A percentile compares a stretch with the other conserved stretches of the same genome.
Conservation (phyloP, 1,140 invertebrate genomes). For the Cotesia typhae region DNA sequence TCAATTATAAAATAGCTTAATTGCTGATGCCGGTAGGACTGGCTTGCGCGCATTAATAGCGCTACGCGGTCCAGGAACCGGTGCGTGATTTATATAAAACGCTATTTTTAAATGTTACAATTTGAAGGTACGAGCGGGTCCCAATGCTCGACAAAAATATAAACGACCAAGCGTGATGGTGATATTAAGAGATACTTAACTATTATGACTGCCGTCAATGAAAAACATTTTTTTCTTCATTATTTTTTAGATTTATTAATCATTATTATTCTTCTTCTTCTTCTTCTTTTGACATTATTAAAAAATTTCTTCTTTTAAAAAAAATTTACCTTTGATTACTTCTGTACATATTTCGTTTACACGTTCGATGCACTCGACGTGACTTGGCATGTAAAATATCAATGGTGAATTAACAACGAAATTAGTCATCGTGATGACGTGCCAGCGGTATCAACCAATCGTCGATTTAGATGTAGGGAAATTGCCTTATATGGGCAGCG, state of each 20-base stretch:
- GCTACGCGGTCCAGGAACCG: conserved; percentile 20
- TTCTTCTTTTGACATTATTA: too few species aligned
- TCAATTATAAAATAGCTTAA: background rate
- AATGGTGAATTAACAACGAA: conserved; percentile 27
- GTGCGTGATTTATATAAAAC: conserved; percentile 37
- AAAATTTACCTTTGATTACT: background rate
- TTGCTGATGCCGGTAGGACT: conserved; percentile 29
- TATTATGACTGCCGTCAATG: conserved; percentile 16
- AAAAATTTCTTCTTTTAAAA: background rate
- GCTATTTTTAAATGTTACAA: conserved; percentile 38
- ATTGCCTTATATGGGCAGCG: conserved; percentile 68
- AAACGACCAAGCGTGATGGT: background rate
- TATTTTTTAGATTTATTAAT: too few species aligned
- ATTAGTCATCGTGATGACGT: conserved; percentile 42
- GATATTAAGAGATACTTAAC: background rate
- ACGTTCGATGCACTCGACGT: background rate
- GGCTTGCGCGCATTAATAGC: conserved; percentile 10
- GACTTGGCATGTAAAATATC: conserved; percentile 24
- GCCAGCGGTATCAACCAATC: conserved; percentile 59
- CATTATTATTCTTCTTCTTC: too few species aligned
- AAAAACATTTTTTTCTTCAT: too few species aligned
- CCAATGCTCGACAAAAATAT: conserved; percentile 22
- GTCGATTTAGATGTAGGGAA: conserved; percentile 62
- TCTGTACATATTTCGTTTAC: background rate
- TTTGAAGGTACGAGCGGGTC: background rate